These are phyloP conservation scores for Amiota communis DNA, from an alignment of 2,888 invertebrate species.

Conservation along the genomic window DNA sequence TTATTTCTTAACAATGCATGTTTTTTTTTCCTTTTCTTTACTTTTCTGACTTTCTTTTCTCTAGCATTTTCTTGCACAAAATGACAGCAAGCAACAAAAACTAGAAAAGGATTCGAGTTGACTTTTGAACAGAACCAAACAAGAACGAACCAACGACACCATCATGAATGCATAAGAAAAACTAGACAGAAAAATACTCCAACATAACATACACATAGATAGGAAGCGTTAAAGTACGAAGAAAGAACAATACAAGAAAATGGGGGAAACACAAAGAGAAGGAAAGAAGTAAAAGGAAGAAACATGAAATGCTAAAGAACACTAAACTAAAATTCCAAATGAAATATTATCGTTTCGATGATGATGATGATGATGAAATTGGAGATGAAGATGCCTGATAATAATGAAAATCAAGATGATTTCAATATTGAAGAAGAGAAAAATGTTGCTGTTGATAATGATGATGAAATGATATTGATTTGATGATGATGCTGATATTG, in stretches of 20 bases:
- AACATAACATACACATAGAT: not conserved
- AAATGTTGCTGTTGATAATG: not conserved
- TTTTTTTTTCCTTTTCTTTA: too few relatives aligned
- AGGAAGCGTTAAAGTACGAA: too few relatives aligned
- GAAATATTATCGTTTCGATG: conserved; percentile 23
- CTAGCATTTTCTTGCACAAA: conserved; percentile 39
- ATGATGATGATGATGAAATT: not conserved
- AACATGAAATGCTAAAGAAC: conserved; percentile 7
- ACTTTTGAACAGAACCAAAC: too few relatives aligned
- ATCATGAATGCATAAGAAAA: conserved; percentile 23
- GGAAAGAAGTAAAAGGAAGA: not conserved
- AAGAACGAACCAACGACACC: not conserved
- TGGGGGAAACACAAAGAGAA: not conserved
- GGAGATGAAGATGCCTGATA: not conserved
- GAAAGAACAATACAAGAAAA: not conserved
- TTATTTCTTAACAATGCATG: conserved; percentile 61
- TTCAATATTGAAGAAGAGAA: not conserved
- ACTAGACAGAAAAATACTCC: not conserved
- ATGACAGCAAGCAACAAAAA: conserved; percentile 46
- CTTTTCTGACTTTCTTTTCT: too few relatives aligned
- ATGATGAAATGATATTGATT: not conserved
- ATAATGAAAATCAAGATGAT: too few relatives aligned
- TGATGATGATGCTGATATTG: not conserved
- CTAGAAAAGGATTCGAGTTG: conserved; percentile 25
- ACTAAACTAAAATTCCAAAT: conserved; percentile 28